phyloP scores from a whole-genome alignment of 2,113 vertebrate genomes.

The Engraulis encrasicolus region DNA sequence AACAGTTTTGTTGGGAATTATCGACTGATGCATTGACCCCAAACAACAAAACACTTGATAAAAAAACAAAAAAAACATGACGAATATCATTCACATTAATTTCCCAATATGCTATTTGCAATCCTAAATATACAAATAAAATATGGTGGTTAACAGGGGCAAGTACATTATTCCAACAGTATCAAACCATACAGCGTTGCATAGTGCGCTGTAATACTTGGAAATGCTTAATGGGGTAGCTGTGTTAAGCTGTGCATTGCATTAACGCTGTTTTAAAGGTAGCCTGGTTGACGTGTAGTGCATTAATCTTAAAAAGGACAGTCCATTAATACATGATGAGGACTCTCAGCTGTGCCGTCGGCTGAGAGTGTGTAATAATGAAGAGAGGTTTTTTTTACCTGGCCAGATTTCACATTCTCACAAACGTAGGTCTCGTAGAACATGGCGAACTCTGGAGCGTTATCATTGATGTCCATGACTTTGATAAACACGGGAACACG shows the following conservation, averaged over 20 bases:
- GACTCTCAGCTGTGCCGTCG: constrained; percentile 92
- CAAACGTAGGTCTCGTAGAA: constrained; percentile 94
- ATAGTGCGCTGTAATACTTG: neutral
- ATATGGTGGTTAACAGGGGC: neutral
- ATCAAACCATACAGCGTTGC: neutral
- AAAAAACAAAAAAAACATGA: no score
- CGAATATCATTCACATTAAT: no score
- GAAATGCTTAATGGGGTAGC: neutral
- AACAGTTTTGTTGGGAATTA: no score
- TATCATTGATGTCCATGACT: constrained; percentile 94
- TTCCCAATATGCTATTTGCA: no score
- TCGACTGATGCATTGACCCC: no score
- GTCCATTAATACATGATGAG: constrained; percentile 96
- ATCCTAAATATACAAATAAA: no score
- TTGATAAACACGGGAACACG: constrained; percentile 87
- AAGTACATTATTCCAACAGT: neutral
- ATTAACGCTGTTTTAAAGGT: neutral
- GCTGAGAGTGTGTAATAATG: constrained; percentile 65
- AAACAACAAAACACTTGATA: no score
- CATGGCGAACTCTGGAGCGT: constrained; percentile 88
- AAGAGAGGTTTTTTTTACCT: constrained; percentile 75
- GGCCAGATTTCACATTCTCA: constrained; percentile 91
- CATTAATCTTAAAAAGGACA: neutral
- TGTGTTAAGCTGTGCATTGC: neutral
- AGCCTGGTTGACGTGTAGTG: neutral